Percentiles rank a stretch among this genome's conserved stretches.
Conservation (phyloP, 2,888 invertebrate species). For the Epirrhoe alternata region DNA sequence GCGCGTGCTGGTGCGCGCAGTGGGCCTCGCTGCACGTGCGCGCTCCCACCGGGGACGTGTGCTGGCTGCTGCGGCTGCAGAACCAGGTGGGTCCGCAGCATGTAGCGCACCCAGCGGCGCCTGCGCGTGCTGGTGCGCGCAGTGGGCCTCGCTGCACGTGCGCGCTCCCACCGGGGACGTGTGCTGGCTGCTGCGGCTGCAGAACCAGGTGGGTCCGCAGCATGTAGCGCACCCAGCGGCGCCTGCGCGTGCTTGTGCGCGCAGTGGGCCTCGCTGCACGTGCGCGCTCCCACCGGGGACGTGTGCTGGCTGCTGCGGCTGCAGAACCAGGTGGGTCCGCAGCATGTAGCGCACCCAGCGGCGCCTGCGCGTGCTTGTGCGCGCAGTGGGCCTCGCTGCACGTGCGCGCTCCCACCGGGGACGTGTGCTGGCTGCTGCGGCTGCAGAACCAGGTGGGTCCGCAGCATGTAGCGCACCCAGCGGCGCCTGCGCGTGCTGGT, state of each 20-base stretch:
- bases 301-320: constrained; percentile 97
- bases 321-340: constrained; percentile 90
- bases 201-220: constrained; percentile 88
- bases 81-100: constrained; percentile 87
- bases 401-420: constrained; percentile 95
- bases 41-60: constrained; percentile 95
- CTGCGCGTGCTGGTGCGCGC: constrained; percentile 95
- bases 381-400: constrained; percentile 96
- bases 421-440: constrained; percentile 96
- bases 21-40: constrained; percentile 96
- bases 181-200: constrained; percentile 96
- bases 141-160: constrained; percentile 95
- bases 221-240: constrained; percentile 57
- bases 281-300: constrained; percentile 96
- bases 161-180: constrained; percentile 96
- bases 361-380: constrained; percentile 94
- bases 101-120: constrained; percentile 67
- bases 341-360: constrained; percentile 46
- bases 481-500: constrained; percentile 93
- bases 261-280: constrained; percentile 95
- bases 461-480: constrained; percentile 32
- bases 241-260: constrained; percentile 95
- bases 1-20: constrained; percentile 95
- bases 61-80: constrained; percentile 97
- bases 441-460: constrained; percentile 92